Base-by-base conservation (phyloP, 2,888 invertebrate genomes). In the Sisyra nigra region DNA sequence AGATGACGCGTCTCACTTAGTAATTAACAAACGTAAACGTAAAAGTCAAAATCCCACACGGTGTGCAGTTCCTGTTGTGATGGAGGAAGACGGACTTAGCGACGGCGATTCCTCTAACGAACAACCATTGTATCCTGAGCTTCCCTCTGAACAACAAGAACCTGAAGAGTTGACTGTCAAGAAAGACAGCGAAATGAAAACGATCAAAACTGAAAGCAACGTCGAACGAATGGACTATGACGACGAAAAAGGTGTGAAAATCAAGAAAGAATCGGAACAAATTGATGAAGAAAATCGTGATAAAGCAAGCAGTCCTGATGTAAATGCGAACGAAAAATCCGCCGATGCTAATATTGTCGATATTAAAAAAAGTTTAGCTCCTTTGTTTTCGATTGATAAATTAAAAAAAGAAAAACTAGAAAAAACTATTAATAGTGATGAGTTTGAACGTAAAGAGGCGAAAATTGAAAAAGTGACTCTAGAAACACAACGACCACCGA, bases 41-140 rank as follows among this genome's bases (percentile, higher is more conserved):
- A 92, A 92, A 65, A 88, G 80, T 53, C 78, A 85, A 52, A 89
- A 91, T 58, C 91, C 91, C 0, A 86, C 82, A 2, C 73, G 84
- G 48, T 79, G 86, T 56, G 76, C 84, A n/a, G 62, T 74, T 39
- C 66, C 72, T 18, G 58, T 64, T 32, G 63, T 68, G 46, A 63
- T 66, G 46, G 65, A 67, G 40, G 70, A 71, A 36, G 69, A 72
- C 43, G 67, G 70, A 44, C 55, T 52, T 33, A 74, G 73, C 36
- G 75, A 76, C 51, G 72, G 72, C 10, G 74, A 74, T 50, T 74
- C 73, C 7, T 73, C 73, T 6, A 71, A 68, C 52, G 74, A 75
- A 54, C 33, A 14, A 4, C 64, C 64, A 3, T 61, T 60, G 34
- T 64, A 62, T 48, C 49, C 44, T 44, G 58, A 58, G 36, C 48